These are phyloP conservation scores for Liodrosophila aerea DNA, from an alignment of 2,888 invertebrate species.

Conservation along the genomic window DNA sequence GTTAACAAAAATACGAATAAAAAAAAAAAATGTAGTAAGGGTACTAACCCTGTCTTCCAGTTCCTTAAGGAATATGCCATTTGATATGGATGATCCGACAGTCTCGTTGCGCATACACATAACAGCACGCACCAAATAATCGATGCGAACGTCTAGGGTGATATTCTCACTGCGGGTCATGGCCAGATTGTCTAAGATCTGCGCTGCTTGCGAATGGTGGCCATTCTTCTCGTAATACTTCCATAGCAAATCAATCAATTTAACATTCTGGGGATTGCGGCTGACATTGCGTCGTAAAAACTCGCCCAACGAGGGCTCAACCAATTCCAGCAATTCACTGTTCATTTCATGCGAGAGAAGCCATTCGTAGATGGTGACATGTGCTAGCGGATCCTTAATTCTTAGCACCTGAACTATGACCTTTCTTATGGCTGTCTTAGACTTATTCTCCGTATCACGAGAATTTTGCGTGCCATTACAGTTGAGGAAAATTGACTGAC, in stretches of 20 bases:
- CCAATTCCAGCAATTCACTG: conserved; percentile 85
- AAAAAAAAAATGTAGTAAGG: not conserved
- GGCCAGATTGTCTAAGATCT: conserved; percentile 93
- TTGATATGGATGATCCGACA: conserved; percentile 87
- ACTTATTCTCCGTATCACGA: conserved; percentile 57
- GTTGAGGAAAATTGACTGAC: conserved; percentile 29
- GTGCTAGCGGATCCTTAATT: conserved; percentile 92
- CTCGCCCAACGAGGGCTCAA: conserved; percentile 83
- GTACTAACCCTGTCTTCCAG: conserved; percentile 90
- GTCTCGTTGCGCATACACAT: conserved; percentile 96
- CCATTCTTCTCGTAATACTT: conserved; percentile 96
- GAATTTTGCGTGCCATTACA: conserved; percentile 12
- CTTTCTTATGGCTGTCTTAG: conserved; percentile 83
- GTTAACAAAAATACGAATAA: no score
- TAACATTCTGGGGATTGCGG: conserved; percentile 85
- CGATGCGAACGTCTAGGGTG: conserved; percentile 90
- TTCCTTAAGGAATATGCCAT: conserved; percentile 92
- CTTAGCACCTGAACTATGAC: conserved; percentile 87
- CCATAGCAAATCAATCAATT: conserved; percentile 93
- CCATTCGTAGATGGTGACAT: conserved; percentile 97
- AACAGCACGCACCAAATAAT: conserved; percentile 95
- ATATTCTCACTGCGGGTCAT: conserved; percentile 86
- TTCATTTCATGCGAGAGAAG: conserved; percentile 90
- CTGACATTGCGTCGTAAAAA: conserved; percentile 82
- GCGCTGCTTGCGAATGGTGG: conserved; percentile 95